Evolutionary conservation across 2,113 vertebrate species (phyloP).

Genomic region (Rhinolophus ferrumequinum): DNA sequence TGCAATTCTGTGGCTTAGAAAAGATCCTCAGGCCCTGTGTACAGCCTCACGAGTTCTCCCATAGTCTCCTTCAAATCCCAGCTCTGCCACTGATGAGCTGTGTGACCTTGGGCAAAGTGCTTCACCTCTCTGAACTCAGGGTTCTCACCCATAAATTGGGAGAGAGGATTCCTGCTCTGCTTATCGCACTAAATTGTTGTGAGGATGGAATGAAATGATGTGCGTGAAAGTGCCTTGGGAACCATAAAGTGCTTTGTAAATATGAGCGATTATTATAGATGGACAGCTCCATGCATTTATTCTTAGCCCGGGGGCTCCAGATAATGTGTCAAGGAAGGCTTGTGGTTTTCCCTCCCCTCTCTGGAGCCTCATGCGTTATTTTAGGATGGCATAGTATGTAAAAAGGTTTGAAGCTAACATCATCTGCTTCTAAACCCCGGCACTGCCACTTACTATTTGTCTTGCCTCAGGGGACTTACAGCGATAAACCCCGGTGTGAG

Average conservation of each 20-base stretch:
- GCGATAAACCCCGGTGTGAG: background rate
- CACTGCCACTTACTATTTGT: background rate
- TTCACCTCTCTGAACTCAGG: constrained; percentile 9
- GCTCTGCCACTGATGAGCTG: background rate
- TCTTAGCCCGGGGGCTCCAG: background rate
- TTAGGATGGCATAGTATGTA: background rate
- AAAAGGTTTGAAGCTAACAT: background rate
- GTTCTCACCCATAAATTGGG: background rate
- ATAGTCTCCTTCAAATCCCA: background rate
- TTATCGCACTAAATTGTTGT: background rate
- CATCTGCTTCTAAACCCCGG: background rate
- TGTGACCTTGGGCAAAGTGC: background rate
- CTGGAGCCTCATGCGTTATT: background rate
- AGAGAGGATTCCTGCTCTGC: background rate
- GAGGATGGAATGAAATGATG: background rate
- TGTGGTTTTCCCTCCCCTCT: background rate
- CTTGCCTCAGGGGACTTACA: fast-evolving
- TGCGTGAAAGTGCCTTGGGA: background rate
- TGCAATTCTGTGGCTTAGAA: background rate
- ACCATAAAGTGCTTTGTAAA: background rate
- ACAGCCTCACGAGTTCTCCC: background rate
- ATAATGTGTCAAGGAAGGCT: background rate
- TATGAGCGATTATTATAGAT: background rate
- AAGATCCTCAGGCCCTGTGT: background rate
- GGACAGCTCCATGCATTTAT: background rate